Conservation (phyloP, 2,888 invertebrate genomes). For the Platerodrilus igneus region DNA sequence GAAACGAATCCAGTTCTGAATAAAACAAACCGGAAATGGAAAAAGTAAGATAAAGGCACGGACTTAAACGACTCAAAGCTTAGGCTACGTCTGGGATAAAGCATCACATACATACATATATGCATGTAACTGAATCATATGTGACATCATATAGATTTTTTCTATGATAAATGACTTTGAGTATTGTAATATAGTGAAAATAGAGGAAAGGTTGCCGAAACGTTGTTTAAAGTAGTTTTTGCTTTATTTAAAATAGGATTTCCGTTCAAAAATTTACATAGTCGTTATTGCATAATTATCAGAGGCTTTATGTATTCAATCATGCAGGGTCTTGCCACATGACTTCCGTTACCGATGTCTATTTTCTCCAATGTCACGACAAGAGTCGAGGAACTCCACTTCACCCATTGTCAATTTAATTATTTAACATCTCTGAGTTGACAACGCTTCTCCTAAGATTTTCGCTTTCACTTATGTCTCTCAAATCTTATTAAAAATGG, state of each 20-base stretch:
- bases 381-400: conserved; percentile 7
- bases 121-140: conserved; percentile 38
- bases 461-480: conserved; percentile 2
- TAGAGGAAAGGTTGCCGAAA: not conserved
- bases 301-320: conserved; percentile 8
- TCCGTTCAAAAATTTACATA: conserved; percentile 7
- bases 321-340: conserved; percentile 4
- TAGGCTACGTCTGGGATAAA: conserved; percentile 29
- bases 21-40: conserved; percentile 43
- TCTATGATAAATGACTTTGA: conserved; percentile 13
- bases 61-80: conserved; percentile 35
- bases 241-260: too few species aligned
- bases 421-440: conserved; percentile 5
- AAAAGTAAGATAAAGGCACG: conserved; percentile 41
- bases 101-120: conserved; percentile 37
- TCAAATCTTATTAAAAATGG: not conserved
- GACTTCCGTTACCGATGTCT: conserved; percentile 1
- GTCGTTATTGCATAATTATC: conserved; percentile 4
- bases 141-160: conserved; percentile 35
- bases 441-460: conserved; percentile 2
- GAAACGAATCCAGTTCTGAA: conserved; percentile 33
- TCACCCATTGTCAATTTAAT: conserved; percentile 10
- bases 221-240: too few species aligned
- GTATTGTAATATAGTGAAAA: not conserved
- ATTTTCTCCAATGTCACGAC: not conserved